Conservation (phyloP, 2,888 invertebrate species). For the Endotricha flammealis region DNA sequence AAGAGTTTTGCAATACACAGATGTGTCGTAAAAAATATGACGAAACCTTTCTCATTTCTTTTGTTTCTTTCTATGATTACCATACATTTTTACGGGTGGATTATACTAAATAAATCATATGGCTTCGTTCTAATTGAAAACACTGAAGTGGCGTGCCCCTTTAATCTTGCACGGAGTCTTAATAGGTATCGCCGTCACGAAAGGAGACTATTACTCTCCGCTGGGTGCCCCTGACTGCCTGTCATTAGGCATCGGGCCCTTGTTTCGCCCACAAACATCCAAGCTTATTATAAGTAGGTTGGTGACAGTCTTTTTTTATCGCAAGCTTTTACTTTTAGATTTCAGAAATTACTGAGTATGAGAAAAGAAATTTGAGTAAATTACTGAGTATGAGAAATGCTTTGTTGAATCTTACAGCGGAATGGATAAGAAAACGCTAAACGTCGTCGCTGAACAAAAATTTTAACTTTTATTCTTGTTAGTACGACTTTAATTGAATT, state of each 20-base stretch:
- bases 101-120: neutral
- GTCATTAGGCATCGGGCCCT: slow-evolving; percentile 48
- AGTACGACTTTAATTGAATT: too few relatives aligned
- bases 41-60: neutral
- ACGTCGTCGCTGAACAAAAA: too few relatives aligned
- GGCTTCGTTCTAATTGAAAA: slow-evolving; percentile 29
- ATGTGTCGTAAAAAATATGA: slow-evolving; percentile 3
- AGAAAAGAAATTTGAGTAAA: too few relatives aligned
- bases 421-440: too few relatives aligned
- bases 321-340: slow-evolving; percentile 8
- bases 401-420: too few relatives aligned
- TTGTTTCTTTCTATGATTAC: neutral
- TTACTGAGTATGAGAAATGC: too few relatives aligned
- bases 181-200: slow-evolving; percentile 43
- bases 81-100: slow-evolving; percentile 4
- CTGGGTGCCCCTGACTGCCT: slow-evolving; percentile 37
- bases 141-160: slow-evolving; percentile 39
- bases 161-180: slow-evolving; percentile 31
- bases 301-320: slow-evolving; percentile 16
- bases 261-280: slow-evolving; percentile 40
- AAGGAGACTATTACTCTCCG: slow-evolving; percentile 46
- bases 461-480: too few relatives aligned
- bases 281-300: slow-evolving; percentile 34
- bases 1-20: slow-evolving; percentile 7
- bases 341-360: too few relatives aligned